Evolutionary conservation across 1,140 invertebrate genomes (phyloP), one percentile per base, ranked within the genome.

Genomic region (Anastatus disparis): DNA sequence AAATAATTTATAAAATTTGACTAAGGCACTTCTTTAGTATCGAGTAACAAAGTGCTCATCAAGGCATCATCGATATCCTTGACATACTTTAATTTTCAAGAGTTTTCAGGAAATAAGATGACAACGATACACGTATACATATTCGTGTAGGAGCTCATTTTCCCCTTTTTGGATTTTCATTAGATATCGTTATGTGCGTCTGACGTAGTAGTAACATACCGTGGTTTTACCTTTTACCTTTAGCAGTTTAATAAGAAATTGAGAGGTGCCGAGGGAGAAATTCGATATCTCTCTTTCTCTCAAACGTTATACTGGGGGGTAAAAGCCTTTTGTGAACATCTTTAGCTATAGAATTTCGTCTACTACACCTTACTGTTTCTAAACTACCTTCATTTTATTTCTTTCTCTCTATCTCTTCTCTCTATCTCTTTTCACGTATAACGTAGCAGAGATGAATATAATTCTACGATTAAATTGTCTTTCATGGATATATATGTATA

Each of bases 221-320:
- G 29, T 24, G 61, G 46, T 50, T 63, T 53, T 22, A 53, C 48
- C 62, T 52, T 8, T 24, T 15, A 29, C 26, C 31, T 20, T 15
- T 15, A 22, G 3, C 8, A 26, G 26, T 22, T 66, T 66, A 66
- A 66, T 66, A 66, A 66, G 63, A 66, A 55, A 66, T 66, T 42
- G 63, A 66, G 40, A 66, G 40, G 38, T 12, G 40, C 38, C 52
- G 38, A 17, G 40, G 38, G 63, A 65, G 52, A 56, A 66, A 65
- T 65, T 65, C 62, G 62, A 65, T 65, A 48, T 40, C 48, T 6
- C n/a, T n/a, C n/a, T n/a, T n/a, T n/a, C n/a, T n/a, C n/a, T n/a
- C n/a, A n/a, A n/a, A n/a, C n/a, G n/a, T n/a, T n/a, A n/a, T n/a
- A n/a, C n/a, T n/a, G 24, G 26, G 26, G 15, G 46, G 46, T 50